phyloP scores from a whole-genome alignment of 2,113 vertebrate genomes.

The Protomyctophum bolini region DNA sequence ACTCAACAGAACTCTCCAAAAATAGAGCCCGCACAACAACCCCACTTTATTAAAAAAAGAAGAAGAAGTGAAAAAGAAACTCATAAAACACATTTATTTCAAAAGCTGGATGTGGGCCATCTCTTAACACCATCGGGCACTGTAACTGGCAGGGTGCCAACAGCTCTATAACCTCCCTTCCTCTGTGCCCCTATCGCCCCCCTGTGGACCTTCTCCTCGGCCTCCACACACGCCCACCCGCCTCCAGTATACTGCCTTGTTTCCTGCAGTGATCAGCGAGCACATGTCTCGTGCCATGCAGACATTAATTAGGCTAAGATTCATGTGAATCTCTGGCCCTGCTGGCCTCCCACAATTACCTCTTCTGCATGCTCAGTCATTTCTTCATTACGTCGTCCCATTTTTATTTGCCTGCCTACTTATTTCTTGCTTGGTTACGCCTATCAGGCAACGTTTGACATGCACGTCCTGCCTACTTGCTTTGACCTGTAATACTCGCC shows the following conservation, averaged over 20 bases:
- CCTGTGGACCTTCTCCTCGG: constrained; percentile 4
- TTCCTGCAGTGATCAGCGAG: constrained; percentile 37
- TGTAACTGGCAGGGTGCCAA: constrained; percentile 20
- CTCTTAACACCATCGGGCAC: background rate
- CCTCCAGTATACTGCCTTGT: constrained; percentile 25
- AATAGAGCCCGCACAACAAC: background rate
- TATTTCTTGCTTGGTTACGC: constrained; percentile 22
- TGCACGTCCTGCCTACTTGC: constrained; percentile 6
- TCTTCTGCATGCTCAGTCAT: constrained; percentile 10
- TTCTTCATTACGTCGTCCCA: constrained; percentile 8
- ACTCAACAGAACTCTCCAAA: constrained; percentile 7
- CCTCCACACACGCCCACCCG: constrained; percentile 54
- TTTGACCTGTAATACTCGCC: constrained; percentile 18
- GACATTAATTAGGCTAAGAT: constrained; percentile 56
- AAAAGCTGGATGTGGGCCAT: background rate
- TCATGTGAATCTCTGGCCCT: constrained; percentile 41
- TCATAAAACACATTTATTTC: background rate
- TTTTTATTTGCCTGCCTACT: constrained; percentile 38
- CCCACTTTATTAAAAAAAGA: background rate
- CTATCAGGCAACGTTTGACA: constrained; percentile 25
- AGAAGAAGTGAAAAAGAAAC: background rate
- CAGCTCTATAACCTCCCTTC: background rate
- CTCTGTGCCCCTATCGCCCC: background rate
- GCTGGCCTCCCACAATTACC: constrained; percentile 45
- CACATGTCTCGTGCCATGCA: constrained; percentile 34